Percentiles rank a stretch among this genome's conserved stretches.
phyloP scores from a whole-genome alignment of 1,140 invertebrate species.

The Drosophila aff. region DNA sequence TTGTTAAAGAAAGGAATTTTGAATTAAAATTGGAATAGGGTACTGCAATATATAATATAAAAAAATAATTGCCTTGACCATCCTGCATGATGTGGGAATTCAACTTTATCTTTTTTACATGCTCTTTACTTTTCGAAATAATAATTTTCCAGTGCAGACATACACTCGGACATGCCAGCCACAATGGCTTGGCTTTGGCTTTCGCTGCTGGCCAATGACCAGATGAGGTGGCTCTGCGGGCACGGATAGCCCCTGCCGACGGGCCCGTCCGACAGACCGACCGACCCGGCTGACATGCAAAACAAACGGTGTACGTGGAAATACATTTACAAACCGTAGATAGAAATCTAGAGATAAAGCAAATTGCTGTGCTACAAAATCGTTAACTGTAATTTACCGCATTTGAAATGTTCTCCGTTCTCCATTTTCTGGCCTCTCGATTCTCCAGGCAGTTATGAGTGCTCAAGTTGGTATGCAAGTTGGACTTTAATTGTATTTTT shows the following conservation, averaged over 20 bases:
- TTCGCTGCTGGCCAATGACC: constrained; percentile 62
- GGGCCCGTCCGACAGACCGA: neutral
- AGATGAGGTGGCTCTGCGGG: constrained; percentile 13
- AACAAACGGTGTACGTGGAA: constrained; percentile 76
- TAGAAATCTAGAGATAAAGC: constrained; percentile 79
- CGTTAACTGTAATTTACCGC: constrained; percentile 82
- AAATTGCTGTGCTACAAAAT: constrained; percentile 84
- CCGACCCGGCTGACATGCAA: constrained; percentile 66
- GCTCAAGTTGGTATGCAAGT: constrained; percentile 15
- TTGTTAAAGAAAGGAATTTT: too few relatives aligned
- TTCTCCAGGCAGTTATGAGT: constrained; percentile 57
- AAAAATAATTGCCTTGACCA: neutral
- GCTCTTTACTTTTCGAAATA: neutral
- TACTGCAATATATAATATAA: too few relatives aligned
- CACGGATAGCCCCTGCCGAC: constrained; percentile 19
- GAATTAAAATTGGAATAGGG: too few relatives aligned
- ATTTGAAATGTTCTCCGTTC: constrained; percentile 67
- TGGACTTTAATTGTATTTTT: constrained; percentile 63
- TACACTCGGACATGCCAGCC: constrained; percentile 32
- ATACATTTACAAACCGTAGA: constrained; percentile 79
- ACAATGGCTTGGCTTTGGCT: constrained; percentile 58
- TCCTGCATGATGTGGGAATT: neutral
- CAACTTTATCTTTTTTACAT: accelerated
- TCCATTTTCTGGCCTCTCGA: constrained; percentile 1
- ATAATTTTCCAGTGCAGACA: constrained; percentile 19